Percentiles rank a stretch among this genome's conserved stretches.
phyloP scores from a whole-genome alignment of 2,113 vertebrate species.

The Thalassarche chlororhynchos region DNA sequence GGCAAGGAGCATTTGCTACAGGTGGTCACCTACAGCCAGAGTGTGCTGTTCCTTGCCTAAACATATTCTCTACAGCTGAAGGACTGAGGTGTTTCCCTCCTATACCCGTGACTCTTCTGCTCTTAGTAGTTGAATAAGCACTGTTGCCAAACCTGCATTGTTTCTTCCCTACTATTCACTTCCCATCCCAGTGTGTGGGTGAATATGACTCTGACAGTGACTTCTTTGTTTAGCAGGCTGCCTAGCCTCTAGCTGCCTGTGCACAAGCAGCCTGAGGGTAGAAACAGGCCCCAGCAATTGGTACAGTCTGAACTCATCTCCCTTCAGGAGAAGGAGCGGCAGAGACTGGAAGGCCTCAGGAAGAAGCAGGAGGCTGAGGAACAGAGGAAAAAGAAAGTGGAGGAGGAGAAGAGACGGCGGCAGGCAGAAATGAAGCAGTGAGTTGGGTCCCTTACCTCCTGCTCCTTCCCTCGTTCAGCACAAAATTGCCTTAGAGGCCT shows the following conservation, averaged over 20 bases:
- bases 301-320: not conserved
- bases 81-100: not conserved
- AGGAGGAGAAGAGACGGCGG: slow-evolving; percentile 89
- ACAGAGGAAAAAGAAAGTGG: slow-evolving; percentile 88
- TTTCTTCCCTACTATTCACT: not conserved
- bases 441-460: not conserved
- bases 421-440: slow-evolving; percentile 90
- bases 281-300: not conserved
- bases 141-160: not conserved
- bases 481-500: not conserved
- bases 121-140: not conserved
- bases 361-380: slow-evolving; percentile 93
- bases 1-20: not conserved
- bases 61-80: not conserved
- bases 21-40: not conserved
- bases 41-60: not conserved
- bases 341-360: slow-evolving; percentile 87
- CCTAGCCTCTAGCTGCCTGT: not conserved
- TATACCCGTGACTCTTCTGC: not conserved
- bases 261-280: not conserved
- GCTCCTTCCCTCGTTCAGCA: not conserved
- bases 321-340: slow-evolving; percentile 84
- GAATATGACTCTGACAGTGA: not conserved
- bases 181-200: not conserved
- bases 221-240: not conserved